Percentiles rank a stretch among this genome's conserved stretches.
These are phyloP conservation scores for Forpus xanthops DNA, from an alignment of 2,797 vertebrate species.

Conservation along the genomic window DNA sequence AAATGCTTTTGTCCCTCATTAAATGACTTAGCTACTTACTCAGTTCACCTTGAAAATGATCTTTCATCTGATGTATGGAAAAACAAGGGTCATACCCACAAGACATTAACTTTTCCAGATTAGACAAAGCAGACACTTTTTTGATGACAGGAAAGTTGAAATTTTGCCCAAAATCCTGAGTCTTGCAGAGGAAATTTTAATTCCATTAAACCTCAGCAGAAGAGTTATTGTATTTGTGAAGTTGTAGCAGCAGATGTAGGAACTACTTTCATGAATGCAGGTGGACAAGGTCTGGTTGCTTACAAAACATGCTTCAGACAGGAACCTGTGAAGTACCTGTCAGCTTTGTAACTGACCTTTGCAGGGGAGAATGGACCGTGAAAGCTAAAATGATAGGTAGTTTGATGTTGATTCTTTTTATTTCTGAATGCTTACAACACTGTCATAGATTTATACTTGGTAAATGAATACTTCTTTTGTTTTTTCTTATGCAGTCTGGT, in stretches of 20 bases:
- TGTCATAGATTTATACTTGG: not conserved
- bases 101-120: slow-evolving; percentile 32
- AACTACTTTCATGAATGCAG: not conserved
- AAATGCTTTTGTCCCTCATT: not conserved
- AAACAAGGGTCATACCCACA: slow-evolving; percentile 15
- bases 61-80: not conserved
- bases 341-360: not conserved
- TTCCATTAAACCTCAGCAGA: not conserved
- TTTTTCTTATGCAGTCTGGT: not conserved
- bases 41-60: slow-evolving; percentile 1
- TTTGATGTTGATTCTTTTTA: not conserved
- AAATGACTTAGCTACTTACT: not conserved
- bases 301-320: not conserved
- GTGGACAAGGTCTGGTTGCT: not conserved
- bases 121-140: slow-evolving; percentile 41
- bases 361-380: not conserved
- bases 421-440: not conserved
- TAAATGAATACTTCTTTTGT: slow-evolving; percentile 17
- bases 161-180: slow-evolving; percentile 14
- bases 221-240: not conserved
- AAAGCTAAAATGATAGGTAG: not conserved
- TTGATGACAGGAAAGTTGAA: slow-evolving; percentile 15
- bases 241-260: not conserved
- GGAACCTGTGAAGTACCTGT: not conserved
- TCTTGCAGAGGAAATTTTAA: not conserved